These are phyloP conservation scores for Parasteatoda tepidariorum DNA, from an alignment of 1,140 invertebrate species.

Conservation along the genomic window DNA sequence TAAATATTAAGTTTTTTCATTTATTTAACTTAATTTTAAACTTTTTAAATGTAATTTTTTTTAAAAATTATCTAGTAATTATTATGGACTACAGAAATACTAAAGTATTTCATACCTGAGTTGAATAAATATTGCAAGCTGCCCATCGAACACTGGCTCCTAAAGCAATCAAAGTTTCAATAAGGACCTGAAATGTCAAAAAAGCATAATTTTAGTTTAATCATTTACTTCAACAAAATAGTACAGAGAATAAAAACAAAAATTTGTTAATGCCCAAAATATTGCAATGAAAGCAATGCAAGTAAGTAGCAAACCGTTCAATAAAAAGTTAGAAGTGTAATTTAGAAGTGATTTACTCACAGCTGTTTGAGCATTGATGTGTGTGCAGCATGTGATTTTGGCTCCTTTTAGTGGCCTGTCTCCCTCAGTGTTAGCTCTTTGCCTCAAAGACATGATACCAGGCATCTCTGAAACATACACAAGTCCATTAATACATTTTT, in stretches of 20 bases:
- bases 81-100: neutral
- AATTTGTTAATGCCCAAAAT: neutral
- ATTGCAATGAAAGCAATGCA: too few relatives aligned
- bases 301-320: too few relatives aligned
- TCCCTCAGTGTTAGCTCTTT: constrained; percentile 82
- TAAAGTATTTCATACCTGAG: constrained; percentile 75
- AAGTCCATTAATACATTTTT: neutral
- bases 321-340: too few relatives aligned
- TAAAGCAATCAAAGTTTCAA: constrained; percentile 90
- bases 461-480: constrained; percentile 93
- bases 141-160: constrained; percentile 91
- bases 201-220: constrained; percentile 67
- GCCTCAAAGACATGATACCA: constrained; percentile 93
- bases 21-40: neutral
- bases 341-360: constrained; percentile 78
- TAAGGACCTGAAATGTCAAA: constrained; percentile 75
- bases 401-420: constrained; percentile 96
- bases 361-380: constrained; percentile 98
- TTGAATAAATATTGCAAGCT: constrained; percentile 98
- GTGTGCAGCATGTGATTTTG: constrained; percentile 96
- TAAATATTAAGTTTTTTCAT: too few relatives aligned
- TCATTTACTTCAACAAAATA: neutral
- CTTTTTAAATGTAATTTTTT: neutral
- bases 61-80: neutral
- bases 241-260: neutral